A percentile compares a stretch with the other conserved stretches of the same genome.
phyloP scores from a whole-genome alignment of 2,888 invertebrate species.

The Pelosia muscerda region DNA sequence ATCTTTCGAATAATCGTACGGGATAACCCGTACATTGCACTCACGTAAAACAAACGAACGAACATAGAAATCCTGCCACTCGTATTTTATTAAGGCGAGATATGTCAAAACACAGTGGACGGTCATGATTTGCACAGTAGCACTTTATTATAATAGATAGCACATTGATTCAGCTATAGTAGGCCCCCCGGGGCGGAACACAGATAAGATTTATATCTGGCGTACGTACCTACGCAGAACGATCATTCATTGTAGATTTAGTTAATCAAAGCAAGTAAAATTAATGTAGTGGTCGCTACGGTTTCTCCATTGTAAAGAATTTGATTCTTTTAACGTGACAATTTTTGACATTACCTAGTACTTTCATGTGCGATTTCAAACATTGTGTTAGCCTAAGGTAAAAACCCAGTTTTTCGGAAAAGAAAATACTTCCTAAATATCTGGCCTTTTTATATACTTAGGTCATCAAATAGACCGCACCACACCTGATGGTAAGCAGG shows the following conservation, averaged over 20 bases:
- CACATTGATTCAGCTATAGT: constrained; percentile 25
- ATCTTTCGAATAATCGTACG: neutral
- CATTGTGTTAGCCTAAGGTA: too few relatives aligned
- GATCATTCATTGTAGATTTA: constrained; percentile 31
- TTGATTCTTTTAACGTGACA: too few relatives aligned
- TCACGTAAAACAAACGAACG: neutral
- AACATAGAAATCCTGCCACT: neutral
- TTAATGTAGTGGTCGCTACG: too few relatives aligned
- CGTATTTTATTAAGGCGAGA: constrained; percentile 1
- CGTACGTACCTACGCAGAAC: constrained; percentile 25
- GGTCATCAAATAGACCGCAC: too few relatives aligned
- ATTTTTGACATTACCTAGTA: too few relatives aligned
- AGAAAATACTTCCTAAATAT: too few relatives aligned
- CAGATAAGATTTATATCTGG: constrained; percentile 45
- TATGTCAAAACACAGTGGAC: constrained; percentile 12
- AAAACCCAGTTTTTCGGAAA: too few relatives aligned
- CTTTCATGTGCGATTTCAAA: too few relatives aligned
- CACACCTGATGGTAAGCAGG: too few relatives aligned
- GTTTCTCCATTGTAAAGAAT: too few relatives aligned
- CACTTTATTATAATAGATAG: constrained; percentile 37
- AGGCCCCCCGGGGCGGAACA: constrained; percentile 44
- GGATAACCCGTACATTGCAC: neutral
- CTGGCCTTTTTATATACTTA: too few relatives aligned
- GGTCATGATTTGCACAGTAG: constrained; percentile 41
- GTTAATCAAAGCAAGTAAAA: too few relatives aligned